A percentile compares a stretch with the other conserved stretches of the same genome.
phyloP scores from a whole-genome alignment of 2,797 vertebrate species.

The Acestrorhynchus altus region DNA sequence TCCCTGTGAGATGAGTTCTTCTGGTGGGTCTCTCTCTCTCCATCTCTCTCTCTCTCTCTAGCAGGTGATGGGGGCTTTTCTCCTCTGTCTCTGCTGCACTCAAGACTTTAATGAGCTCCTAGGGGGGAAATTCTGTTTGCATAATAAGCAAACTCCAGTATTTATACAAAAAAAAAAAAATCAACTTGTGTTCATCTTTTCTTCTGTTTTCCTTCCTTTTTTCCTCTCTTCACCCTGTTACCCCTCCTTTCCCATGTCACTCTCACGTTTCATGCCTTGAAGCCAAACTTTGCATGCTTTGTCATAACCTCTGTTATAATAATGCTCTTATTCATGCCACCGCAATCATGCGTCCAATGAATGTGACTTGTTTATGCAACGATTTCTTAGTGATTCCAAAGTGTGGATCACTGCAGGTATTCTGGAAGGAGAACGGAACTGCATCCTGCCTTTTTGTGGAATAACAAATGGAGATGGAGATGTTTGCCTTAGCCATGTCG shows the following conservation, averaged over 20 bases:
- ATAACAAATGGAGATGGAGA: neutral
- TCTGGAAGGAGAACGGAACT: neutral
- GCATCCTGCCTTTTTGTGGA: neutral
- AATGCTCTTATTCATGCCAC: conserved; percentile 10
- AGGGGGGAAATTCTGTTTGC: conserved; percentile 74
- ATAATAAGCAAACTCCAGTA: conserved; percentile 76
- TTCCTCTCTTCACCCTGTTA: conserved; percentile 14
- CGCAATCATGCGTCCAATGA: neutral
- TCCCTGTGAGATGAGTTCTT: conserved; percentile 37
- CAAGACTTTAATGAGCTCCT: conserved; percentile 82
- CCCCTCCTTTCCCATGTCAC: conserved; percentile 10
- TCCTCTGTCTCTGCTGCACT: conserved; percentile 72
- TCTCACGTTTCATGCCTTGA: conserved; percentile 22
- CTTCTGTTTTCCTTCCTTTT: conserved; percentile 24
- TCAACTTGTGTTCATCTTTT: conserved; percentile 57
- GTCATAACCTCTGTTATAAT: conserved; percentile 22
- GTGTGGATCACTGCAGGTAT: neutral
- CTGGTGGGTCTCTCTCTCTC: conserved; percentile 37
- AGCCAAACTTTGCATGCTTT: conserved; percentile 1
- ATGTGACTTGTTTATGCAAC: neutral
- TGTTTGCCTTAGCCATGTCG: neutral
- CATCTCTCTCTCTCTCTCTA: conserved; percentile 38
- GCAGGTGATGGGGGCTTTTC: conserved; percentile 70
- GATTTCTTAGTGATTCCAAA: neutral
- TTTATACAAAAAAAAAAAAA: conserved; percentile 66